Base-by-base conservation (phyloP, 2,888 invertebrate genomes). In the Drosophila limbata region DNA sequence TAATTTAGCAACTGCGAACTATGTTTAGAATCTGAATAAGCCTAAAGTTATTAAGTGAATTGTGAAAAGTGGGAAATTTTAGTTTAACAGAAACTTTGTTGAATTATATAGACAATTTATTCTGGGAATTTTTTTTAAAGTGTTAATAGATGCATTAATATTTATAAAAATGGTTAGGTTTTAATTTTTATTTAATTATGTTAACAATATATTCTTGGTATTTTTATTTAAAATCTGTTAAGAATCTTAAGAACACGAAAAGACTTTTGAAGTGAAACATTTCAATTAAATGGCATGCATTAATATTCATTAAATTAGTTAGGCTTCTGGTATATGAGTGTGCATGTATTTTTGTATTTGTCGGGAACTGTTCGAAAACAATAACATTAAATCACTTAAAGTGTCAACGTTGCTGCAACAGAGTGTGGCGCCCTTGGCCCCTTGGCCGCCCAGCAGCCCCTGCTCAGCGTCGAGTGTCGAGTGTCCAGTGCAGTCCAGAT, bases 371-470 rank as follows among this genome's bases (percentile, higher is more conserved):
- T 64, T 60, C 67, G 53, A 78, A 79, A 87, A 89, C 91, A 87
- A 90, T 91, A 87, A 90, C 90, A 89, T 91, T 91, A 91, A 91
- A 91, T 91, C 91, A 91, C 91, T 91, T 91, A 84, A 90, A 90
- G 90, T 91, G 91, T 90, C 91, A 91, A 84, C 78, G 65, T 60
- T 55, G 77, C 61, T 75, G 65, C 57, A 44, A 48, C 37, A 19
- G 56, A 42, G 37, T 57, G 77, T 31, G 37, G 63, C 67, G 80
- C 73, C 72, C 77, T 74, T 69, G 62, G 72, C 68, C 51, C 71
- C 77, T 73, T 69, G 62, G 72, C 68, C 50, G 25, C 25, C 25
- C 25, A 25, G 21, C 56, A 56, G 45, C 56, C 45, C 31, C 33
- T 61, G 63, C 57, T 48, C 62, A 81, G 78, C 77, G 82, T 79